Conservation (phyloP, 2,113 vertebrate species). For the Mystacornis crossleyi region DNA sequence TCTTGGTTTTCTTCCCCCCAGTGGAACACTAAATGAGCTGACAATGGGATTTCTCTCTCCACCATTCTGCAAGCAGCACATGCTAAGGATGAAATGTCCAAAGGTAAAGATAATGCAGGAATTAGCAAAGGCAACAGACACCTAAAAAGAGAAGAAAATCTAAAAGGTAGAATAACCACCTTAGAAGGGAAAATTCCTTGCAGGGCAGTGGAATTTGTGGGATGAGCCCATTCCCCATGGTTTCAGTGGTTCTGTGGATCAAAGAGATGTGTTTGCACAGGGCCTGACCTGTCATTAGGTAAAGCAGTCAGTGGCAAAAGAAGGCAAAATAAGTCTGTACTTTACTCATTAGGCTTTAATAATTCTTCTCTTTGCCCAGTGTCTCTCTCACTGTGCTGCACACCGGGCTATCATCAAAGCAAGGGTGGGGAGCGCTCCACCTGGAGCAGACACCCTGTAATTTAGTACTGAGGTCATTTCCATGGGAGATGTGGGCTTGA, state of each 20-base stretch:
- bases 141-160: background rate
- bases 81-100: background rate
- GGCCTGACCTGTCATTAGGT: background rate
- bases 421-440: background rate
- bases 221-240: background rate
- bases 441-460: constrained; percentile 9
- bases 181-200: background rate
- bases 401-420: constrained; percentile 30
- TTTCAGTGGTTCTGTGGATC: background rate
- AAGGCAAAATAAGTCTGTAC: background rate
- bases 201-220: background rate
- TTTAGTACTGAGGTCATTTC: constrained; percentile 14
- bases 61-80: background rate
- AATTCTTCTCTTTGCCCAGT: background rate
- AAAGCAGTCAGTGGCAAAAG: background rate
- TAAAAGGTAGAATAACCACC: background rate
- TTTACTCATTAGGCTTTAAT: background rate
- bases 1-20: background rate
- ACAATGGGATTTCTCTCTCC: background rate
- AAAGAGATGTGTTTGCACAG: background rate
- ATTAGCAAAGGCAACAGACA: background rate
- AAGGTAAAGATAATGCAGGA: background rate
- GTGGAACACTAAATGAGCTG: background rate
- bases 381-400: background rate
- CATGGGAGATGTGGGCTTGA: background rate